A percentile compares a stretch with the other conserved stretches of the same genome.
Evolutionary conservation across 2,113 vertebrate species (phyloP).

Genomic region (Pan paniscus): DNA sequence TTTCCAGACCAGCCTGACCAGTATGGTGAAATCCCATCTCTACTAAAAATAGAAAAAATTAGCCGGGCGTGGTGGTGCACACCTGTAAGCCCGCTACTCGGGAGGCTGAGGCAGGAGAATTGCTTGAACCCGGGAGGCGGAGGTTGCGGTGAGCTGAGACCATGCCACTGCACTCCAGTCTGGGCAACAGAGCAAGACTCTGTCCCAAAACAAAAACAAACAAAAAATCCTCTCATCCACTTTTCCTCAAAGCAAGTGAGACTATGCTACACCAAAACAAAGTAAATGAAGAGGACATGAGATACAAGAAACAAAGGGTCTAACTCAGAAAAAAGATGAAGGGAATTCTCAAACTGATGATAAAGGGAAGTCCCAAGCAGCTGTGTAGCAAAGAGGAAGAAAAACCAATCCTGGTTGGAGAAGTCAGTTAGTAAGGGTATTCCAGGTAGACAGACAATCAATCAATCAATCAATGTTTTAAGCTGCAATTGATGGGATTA

Average conservation of each 20-base stretch:
- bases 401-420: neutral
- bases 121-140: too few relatives aligned
- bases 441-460: neutral
- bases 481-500: neutral
- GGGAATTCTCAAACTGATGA: neutral
- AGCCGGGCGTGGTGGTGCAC: too few relatives aligned
- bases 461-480: neutral
- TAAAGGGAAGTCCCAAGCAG: neutral
- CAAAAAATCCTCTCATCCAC: neutral
- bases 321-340: neutral
- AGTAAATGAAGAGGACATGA: neutral
- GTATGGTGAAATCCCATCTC: too few relatives aligned
- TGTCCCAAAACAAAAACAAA: neutral
- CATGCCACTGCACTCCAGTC: too few relatives aligned
- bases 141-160: too few relatives aligned
- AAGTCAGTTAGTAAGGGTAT: neutral
- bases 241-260: slow-evolving; percentile 22
- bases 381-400: neutral
- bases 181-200: too few relatives aligned
- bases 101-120: too few relatives aligned
- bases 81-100: too few relatives aligned
- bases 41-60: too few relatives aligned
- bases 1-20: neutral
- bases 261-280: neutral
- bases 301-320: neutral